Base-by-base conservation (phyloP, 2,888 invertebrate species). In the Drosophila nigricruria region DNA sequence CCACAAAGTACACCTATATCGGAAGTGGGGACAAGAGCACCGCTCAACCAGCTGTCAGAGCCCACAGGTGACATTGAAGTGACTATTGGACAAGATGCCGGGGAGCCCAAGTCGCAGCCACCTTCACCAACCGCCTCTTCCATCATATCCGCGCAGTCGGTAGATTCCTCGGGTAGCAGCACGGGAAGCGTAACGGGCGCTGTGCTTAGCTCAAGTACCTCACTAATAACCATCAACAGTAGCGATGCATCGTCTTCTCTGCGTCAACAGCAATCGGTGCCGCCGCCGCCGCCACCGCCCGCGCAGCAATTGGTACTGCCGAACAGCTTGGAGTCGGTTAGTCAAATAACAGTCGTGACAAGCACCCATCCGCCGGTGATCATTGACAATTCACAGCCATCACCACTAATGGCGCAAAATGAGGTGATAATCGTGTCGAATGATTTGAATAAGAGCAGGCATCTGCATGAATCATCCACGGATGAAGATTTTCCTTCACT, bases 401-500 rank as follows among this genome's bases (percentile, higher is more conserved):
- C 43, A 20, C 4, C 32, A 1, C 8, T 16, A 36, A 34, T 45
- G 18, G 18, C 65, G 42, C 83, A 87, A 66, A 95, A 94, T 84
- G 96, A 97, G 90, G 97, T 97, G 56, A 95, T 97, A 10, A 95
- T 96, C n/a, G 96, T 97, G 3, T 95, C 97, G 0, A 97, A 97
- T 89, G 95, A 95, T 89, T 94, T 95, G 38, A 96, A 96, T 88
- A 96, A 96, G 91, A 88, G 82, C 63, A 95, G 95, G 84, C 92
- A 92, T 70, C 85, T 93, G 25, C 94, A 95, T 77, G 96, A 95
- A 14, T 96, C 96, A 0, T 95, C 95, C 0, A 96, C 96, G 76
- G 96, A 96, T 73, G 96, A 96, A 78, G 96, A 96, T 87, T 95
- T 95, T 91, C 96, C 96, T 1, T 96, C 96, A 10, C 93, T 96